phyloP scores from a whole-genome alignment of 1,140 invertebrate genomes.

The Gonioctena quinquepunctata region DNA sequence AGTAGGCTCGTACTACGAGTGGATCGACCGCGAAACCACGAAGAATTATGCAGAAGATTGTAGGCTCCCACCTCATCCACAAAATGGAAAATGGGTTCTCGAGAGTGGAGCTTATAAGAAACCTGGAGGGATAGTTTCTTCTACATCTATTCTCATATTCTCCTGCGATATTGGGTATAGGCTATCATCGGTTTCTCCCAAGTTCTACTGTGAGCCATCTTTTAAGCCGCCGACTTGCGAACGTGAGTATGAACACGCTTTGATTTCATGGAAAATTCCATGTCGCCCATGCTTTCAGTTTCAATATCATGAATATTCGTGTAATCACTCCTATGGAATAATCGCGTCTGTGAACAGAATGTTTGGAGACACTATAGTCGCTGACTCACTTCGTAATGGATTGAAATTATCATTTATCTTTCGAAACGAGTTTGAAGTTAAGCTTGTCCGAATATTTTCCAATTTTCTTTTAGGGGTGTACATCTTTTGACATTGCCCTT shows the following conservation, averaged over 20 bases:
- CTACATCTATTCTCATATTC: not conserved
- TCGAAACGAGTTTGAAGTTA: too few species aligned
- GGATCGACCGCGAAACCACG: constrained; percentile 5
- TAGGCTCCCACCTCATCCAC: constrained; percentile 3
- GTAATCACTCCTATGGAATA: too few species aligned
- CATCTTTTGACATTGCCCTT: too few species aligned
- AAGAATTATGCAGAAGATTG: constrained; percentile 1
- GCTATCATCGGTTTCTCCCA: not conserved
- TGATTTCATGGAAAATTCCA: too few species aligned
- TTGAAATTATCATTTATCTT: too few species aligned
- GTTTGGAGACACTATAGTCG: too few species aligned
- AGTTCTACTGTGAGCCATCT: not conserved
- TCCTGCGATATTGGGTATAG: not conserved
- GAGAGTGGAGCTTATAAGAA: not conserved
- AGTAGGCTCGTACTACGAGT: constrained; percentile 26
- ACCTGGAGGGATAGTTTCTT: not conserved
- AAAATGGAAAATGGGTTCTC: constrained; percentile 13
- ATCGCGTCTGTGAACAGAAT: too few species aligned
- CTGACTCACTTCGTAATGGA: too few species aligned
- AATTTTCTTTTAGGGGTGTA: too few species aligned
- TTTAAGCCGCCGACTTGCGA: not conserved
- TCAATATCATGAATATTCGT: too few species aligned
- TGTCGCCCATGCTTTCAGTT: too few species aligned
- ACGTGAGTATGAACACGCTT: not conserved
- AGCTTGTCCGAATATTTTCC: too few species aligned